Percentiles rank a stretch among this genome's conserved stretches.
Evolutionary conservation across 2,888 invertebrate genomes (phyloP).

Genomic region (Mesochorus sp.): DNA sequence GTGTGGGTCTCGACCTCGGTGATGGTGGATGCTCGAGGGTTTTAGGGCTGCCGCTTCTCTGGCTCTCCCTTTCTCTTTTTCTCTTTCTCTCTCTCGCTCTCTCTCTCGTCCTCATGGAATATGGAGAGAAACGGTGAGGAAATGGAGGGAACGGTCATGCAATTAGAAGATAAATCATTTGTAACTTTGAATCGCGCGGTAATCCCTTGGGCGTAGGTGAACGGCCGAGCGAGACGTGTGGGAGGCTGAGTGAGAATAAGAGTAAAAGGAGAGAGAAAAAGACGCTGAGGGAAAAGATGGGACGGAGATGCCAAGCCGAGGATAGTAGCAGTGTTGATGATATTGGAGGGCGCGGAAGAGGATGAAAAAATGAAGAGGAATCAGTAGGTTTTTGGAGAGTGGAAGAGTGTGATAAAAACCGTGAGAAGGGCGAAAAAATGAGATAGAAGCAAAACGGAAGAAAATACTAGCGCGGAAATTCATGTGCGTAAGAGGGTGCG

Average conservation of each 20-base stretch:
- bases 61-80: neutral
- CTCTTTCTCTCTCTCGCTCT: neutral
- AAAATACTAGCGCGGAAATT: conserved; percentile 27
- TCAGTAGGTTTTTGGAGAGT: neutral
- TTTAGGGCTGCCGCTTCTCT: conserved; percentile 43
- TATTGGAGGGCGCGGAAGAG: conserved; percentile 13
- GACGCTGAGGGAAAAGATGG: neutral
- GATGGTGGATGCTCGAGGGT: conserved; percentile 12
- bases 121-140: conserved; percentile 3
- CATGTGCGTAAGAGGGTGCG: conserved; percentile 43
- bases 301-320: neutral
- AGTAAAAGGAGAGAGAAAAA: neutral
- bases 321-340: neutral
- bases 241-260: conserved; percentile 5
- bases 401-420: conserved; percentile 9
- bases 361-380: conserved; percentile 1
- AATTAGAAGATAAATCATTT: conserved; percentile 81
- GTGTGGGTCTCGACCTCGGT: conserved; percentile 9
- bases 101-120: neutral
- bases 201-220: conserved; percentile 58
- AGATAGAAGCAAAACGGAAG: neutral
- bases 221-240: conserved; percentile 26
- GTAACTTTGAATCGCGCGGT: conserved; percentile 72
- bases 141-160: conserved; percentile 76
- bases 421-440: neutral